Evolutionary conservation across 2,797 vertebrate genomes (phyloP), one percentile per base, ranked within the genome.

Genomic region (Tragopan temminckii): DNA sequence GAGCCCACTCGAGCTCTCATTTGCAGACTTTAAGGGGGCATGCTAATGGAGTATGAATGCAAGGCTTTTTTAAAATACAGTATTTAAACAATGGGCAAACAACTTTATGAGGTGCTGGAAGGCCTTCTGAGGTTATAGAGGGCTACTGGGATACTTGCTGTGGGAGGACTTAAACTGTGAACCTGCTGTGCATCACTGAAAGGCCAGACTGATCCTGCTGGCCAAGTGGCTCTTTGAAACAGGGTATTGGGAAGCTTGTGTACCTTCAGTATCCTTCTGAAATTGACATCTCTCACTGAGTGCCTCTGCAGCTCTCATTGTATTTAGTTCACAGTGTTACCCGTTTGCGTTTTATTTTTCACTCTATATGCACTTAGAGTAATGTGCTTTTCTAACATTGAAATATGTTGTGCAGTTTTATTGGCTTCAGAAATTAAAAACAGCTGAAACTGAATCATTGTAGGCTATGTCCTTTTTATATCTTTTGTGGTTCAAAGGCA

Each of bases 201-300:
- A 29, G 46, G 21, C 13, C 1, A 0, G 25, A 36, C 23, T 0
- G 0, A 29, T 67, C 27, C 38, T 78, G 45, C 33, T 76, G 64
- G 19, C 48, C 4, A 19, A 9, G 12, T 38, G 27, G 25, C 33
- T 66, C 10, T 67, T 77, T 62, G 74, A 62, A 80, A 63, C 33
- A 43, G 20, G 50, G 14, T 31, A 6, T 46, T 70, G 71, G 25
- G 42, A 71, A 52, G 16, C 68, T 80, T 14, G 12, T 7, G 55
- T 31, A 45, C 52, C 52, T 81, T 74, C 57, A 61, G 0, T 59
- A 55, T 53, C n/a, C 12, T 67, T 59, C 66, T 88, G 75, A n/a
- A 76, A 67, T 3, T 43, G 50, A 40, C 24, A 13, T 62, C 64
- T 89, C 57, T 76, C 53, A 31, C 21, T 36, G 43, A 78, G 21